Base-by-base conservation (phyloP, 1,140 invertebrate genomes). In the Trichomalopsis sarcophagae region DNA sequence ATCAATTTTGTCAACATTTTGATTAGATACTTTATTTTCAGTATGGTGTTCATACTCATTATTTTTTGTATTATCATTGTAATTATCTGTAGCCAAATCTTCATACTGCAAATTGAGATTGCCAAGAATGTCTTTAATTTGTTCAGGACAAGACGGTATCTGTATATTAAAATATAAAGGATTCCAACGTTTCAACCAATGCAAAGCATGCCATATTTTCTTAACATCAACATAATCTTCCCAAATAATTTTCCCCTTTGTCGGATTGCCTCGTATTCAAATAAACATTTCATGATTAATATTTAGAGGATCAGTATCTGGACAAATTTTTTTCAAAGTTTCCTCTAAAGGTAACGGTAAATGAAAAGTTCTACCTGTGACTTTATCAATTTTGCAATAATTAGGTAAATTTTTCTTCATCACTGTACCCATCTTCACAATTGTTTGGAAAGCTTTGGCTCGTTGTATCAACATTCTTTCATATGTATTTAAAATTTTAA, bases 401-500 rank as follows among this genome's bases (percentile, higher is more conserved):
- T 87, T 81, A 33, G 86, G 89, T 27, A 91, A 10, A 84, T 90
- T 89, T 75, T 90, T 91, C 44, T 89, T 89, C 36, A 85, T 75
- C 21, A 90, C 88, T 13, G 90, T 86, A 36, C 79, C 77, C 87
- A 89, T 89, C 78, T 86, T 85, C 66, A 88, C 84, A 66, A 92
- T 87, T 13, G 84, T 83, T 89, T 91, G 89, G 85, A 91, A 91
- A 27, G 90, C 89, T 88, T 92, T 91, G 11, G 89, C 91, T 88
- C 89, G 81, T 84, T 92, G 89, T 73, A 91, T 90, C 13, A 90
- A 84, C 10, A 89, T 87, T 83, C 88, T 88, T 84, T 90, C 89
- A 76, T 86, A 88, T 33, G 86, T 80, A 86, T 44, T 44, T 10
- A 44, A 44, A 44, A 0, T 44, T 87, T 23, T 89, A 88, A 81